Base-by-base conservation (phyloP, 1,140 invertebrate species). In the Plodia interpunctella region DNA sequence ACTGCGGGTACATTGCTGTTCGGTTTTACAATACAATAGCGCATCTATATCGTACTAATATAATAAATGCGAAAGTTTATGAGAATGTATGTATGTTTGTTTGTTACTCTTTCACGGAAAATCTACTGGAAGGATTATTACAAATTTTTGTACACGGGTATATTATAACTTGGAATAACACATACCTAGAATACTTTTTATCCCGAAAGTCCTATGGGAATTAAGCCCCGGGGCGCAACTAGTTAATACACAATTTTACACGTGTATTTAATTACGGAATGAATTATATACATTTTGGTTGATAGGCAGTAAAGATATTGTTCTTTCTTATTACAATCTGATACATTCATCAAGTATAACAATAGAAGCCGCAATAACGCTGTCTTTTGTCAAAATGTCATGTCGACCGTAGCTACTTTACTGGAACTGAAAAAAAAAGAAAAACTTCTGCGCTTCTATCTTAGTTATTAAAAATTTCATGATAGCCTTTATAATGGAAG, bases 11-110 rank as follows among this genome's bases (percentile, higher is more conserved):
- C 30, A 56, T 52, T 54, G 49, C 57, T 56, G 21, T 38, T 52
- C 55, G 51, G n/a, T 52, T 55, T 49, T 21, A 18, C 38, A 18
- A 13, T 44, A 56, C 54, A 61, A 61, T 51, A 53, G 38, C 5
- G 15, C 13, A 44, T 17, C 13, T 44, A 35, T 44, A 13, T 15
- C 1, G n/a, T 15, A 17, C 13, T 32, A 1, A 25, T 25, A 3
- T 6, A 25, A 25, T 25, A 2, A 25, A 25, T 25, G 21, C 6
- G 21, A 25, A n/a, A n/a, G n/a, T n/a, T n/a, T n/a, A n/a, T n/a
- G n/a, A n/a, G n/a, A n/a, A n/a, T n/a, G n/a, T n/a, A n/a, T n/a
- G n/a, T n/a, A n/a, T n/a, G n/a, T n/a, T n/a, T n/a, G n/a, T n/a
- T n/a, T n/a, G n/a, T n/a, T n/a, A n/a, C n/a, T n/a, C n/a, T n/a